Percentiles rank a stretch among this genome's conserved stretches.
phyloP scores from a whole-genome alignment of 2,888 invertebrate genomes.

The Eristalis pertinax region DNA sequence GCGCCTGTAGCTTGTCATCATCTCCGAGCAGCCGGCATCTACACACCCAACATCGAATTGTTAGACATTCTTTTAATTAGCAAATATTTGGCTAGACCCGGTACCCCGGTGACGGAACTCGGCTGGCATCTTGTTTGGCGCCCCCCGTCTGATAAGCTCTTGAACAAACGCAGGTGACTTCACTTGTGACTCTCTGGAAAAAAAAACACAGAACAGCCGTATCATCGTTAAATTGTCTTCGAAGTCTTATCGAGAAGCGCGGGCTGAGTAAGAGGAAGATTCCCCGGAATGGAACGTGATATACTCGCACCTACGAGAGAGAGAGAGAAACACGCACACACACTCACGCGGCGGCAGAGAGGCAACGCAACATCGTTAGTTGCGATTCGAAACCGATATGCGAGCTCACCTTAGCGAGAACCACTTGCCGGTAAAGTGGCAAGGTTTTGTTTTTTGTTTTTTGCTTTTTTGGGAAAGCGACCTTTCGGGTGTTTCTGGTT shows the following conservation, averaged over 20 bases:
- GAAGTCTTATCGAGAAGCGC: neutral
- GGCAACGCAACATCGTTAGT: constrained; percentile 5
- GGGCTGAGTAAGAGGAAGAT: neutral
- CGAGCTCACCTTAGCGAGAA: constrained; percentile 5
- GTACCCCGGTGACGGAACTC: neutral
- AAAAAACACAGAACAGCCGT: neutral
- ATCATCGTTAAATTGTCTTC: neutral
- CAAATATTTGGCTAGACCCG: neutral
- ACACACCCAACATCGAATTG: neutral
- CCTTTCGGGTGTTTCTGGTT: constrained; percentile 43
- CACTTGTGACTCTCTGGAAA: neutral
- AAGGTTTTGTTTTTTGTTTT: neutral
- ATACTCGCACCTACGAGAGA: neutral
- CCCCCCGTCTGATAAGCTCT: neutral
- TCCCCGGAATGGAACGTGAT: neutral
- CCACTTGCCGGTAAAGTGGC: neutral
- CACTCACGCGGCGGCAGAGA: no score
- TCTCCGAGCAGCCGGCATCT: neutral
- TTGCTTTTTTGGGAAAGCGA: constrained; percentile 17
- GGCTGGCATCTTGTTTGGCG: neutral
- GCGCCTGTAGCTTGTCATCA: neutral
- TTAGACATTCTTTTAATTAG: neutral
- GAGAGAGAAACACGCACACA: neutral
- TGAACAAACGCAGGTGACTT: neutral
- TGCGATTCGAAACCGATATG: constrained; percentile 22